phyloP scores from a whole-genome alignment of 1,140 invertebrate species.

The Papilio helenus region DNA sequence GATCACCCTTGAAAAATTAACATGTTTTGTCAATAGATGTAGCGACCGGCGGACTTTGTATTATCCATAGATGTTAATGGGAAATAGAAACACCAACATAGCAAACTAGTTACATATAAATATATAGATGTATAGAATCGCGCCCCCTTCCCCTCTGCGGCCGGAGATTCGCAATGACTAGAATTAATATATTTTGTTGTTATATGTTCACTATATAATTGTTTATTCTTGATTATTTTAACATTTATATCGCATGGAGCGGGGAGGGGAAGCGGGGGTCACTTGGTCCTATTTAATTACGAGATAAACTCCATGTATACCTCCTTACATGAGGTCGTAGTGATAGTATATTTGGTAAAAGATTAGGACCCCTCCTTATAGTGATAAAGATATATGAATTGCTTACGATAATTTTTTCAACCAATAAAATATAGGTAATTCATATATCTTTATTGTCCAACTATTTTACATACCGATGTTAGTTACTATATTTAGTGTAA shows the following conservation, averaged over 20 bases:
- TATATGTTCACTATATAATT: constrained; percentile 72
- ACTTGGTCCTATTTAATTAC: constrained; percentile 56
- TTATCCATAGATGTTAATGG: constrained; percentile 74
- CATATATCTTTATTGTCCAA: constrained; percentile 62
- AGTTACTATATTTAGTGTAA: constrained; percentile 75
- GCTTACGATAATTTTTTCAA: constrained; percentile 31
- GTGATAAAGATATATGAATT: constrained; percentile 60
- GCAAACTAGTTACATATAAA: constrained; percentile 75
- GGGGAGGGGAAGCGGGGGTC: constrained; percentile 45
- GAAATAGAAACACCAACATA: constrained; percentile 81
- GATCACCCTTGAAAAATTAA: constrained; percentile 61
- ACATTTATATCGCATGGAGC: constrained; percentile 58
- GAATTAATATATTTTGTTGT: constrained; percentile 78
- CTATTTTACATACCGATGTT: constrained; percentile 81
- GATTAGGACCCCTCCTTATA: constrained; percentile 49
- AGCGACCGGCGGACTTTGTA: constrained; percentile 52
- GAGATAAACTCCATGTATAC: constrained; percentile 55
- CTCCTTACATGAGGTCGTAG: constrained; percentile 52
- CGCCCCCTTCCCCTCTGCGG: constrained; percentile 47
- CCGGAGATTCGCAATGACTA: constrained; percentile 60
- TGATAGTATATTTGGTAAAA: constrained; percentile 61
- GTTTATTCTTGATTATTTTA: constrained; percentile 67
- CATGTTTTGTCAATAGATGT: constrained; percentile 75
- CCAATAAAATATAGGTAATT: constrained; percentile 42
- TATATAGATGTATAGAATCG: constrained; percentile 66